Evolutionary conservation across 2,888 invertebrate genomes (phyloP), one percentile per base, ranked within the genome.

Genomic region (Amblyjoppa fuscipennis): DNA sequence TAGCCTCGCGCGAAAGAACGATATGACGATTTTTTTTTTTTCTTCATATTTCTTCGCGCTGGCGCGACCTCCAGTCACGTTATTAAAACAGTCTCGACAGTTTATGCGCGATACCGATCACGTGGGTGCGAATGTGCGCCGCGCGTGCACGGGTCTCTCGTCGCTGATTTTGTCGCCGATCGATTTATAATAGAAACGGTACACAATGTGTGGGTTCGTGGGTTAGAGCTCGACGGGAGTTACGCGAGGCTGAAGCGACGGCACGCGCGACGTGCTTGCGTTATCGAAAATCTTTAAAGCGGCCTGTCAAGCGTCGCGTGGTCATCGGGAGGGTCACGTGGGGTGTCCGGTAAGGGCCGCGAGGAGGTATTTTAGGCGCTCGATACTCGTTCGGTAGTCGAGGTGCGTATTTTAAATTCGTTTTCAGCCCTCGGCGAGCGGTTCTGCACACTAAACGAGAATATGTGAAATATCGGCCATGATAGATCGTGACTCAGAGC

Each of bases 401-500:
- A 49, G 4, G 45, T 16, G 16, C 16, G 45, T 49, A 49, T 3
- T 49, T 49, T 16, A 11, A 20, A 56, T 25, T 25, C 3, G 25
- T 25, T 45, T 66, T 53, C 77, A n/a, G 28, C 6, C 16, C 71
- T 49, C 64, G 79, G 79, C 51, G 71, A 76, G 70, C 78, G 82
- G 41, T 49, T 74, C 66, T 49, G 87, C 81, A 87, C 84, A 83
- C 78, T 73, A 83, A 38, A 53, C 20, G 28, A 53, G 51, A 9
- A 74, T 81, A 45, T 74, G 6, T 28, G 81, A 74, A 74, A 28
- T 13, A 69, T 69, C 82, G 77, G 13, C 83, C 69, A 45, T 74
- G 69, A 68, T 20, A 38, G 53, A 71, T 66, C 81, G 84, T 89
- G 90, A 90, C 85, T 90, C 90, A 88, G 61, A 90, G 88, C 86